These are phyloP conservation scores for Ricordea florida DNA, from an alignment of 92 coral and sea anemone genomes.

Conservation along the genomic window DNA sequence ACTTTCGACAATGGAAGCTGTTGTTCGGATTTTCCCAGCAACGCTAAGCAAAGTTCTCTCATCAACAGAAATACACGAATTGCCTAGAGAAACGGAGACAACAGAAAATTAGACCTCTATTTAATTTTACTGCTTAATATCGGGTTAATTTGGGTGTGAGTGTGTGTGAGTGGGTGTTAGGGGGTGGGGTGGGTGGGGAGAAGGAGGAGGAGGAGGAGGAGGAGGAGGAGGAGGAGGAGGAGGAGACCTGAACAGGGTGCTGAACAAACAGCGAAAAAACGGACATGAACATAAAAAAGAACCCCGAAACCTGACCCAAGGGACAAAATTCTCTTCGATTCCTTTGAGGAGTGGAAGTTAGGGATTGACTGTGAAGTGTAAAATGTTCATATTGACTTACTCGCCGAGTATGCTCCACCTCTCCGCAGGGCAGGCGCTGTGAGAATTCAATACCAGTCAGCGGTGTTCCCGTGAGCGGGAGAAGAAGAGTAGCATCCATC, in stretches of 20 bases:
- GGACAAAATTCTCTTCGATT: too few relatives aligned
- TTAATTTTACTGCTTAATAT: too few relatives aligned
- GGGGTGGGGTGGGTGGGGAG: too few relatives aligned
- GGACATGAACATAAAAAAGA: not conserved
- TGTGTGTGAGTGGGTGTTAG: too few relatives aligned
- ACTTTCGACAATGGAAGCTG: constrained; percentile 96
- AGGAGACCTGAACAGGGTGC: not conserved
- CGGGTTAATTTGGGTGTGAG: too few relatives aligned
- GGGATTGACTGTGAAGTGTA: too few relatives aligned
- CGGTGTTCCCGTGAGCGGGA: constrained; percentile 96
- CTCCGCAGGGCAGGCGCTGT: constrained; percentile 98
- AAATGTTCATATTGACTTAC: too few relatives aligned
- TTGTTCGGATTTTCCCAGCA: constrained; percentile 75
- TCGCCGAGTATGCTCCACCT: constrained; percentile 96
- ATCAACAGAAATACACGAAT: constrained; percentile 93
- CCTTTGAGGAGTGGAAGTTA: too few relatives aligned
- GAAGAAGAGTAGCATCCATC: constrained; percentile 95
- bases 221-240: too few relatives aligned
- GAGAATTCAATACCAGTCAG: constrained; percentile 98
- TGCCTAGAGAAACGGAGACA: constrained; percentile 53
- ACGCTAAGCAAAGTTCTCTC: constrained; percentile 89
- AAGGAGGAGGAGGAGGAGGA: too few relatives aligned
- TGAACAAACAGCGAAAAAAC: not conserved
- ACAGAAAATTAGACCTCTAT: too few relatives aligned
- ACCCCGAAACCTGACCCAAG: too few relatives aligned